A percentile compares a stretch with the other conserved stretches of the same genome.
Conservation (phyloP, 23 tunicate species). For the Styela clava region DNA sequence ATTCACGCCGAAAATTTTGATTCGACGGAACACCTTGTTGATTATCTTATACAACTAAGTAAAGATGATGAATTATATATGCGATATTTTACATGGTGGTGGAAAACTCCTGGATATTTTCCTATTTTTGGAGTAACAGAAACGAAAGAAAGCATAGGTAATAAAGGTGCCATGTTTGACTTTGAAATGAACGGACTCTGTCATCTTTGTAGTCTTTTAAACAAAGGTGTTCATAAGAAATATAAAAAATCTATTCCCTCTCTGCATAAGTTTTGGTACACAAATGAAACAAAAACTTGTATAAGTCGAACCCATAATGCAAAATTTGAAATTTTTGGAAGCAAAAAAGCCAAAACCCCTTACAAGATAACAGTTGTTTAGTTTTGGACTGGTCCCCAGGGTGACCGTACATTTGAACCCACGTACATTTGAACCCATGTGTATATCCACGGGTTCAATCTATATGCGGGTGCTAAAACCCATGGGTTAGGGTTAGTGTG, state of each 20-base stretch:
- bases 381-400: too few relatives aligned
- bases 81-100: slow-evolving; percentile 35
- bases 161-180: slow-evolving; percentile 8
- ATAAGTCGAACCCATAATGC: slow-evolving; percentile 3
- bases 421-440: too few relatives aligned
- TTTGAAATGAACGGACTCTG: slow-evolving; percentile 38
- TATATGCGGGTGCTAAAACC: too few relatives aligned
- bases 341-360: not conserved
- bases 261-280: slow-evolving; percentile 10
- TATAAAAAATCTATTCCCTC: slow-evolving; percentile 27
- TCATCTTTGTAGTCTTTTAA: slow-evolving; percentile 22
- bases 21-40: not conserved
- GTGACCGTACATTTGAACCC: too few relatives aligned
- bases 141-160: not conserved
- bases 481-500: too few relatives aligned
- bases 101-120: slow-evolving; percentile 25
- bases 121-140: slow-evolving; percentile 34
- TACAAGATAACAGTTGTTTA: not conserved
- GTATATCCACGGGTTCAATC: too few relatives aligned
- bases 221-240: not conserved
- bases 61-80: not conserved
- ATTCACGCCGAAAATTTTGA: slow-evolving; percentile 32
- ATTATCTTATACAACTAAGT: slow-evolving; percentile 2
- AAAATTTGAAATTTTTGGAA: slow-evolving; percentile 3
- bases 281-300: slow-evolving; percentile 5